Evolutionary conservation across 1,140 invertebrate genomes (phyloP), one percentile per base, ranked within the genome.

Genomic region (Proctacanthus coquilletti): DNA sequence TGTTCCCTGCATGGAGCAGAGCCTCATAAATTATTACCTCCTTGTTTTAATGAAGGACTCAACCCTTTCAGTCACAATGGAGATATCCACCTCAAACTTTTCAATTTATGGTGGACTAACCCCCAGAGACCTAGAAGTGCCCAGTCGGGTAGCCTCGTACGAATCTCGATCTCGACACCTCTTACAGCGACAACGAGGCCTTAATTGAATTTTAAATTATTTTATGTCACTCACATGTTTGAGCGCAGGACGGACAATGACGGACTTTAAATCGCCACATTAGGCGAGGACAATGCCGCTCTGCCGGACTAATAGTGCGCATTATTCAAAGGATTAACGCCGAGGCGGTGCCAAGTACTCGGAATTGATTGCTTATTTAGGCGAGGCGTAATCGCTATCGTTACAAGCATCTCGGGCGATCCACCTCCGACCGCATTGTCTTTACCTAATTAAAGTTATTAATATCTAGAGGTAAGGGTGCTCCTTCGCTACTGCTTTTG

Each of bases 181-280:
- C n/a, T n/a, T n/a, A n/a, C n/a, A n/a, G n/a, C n/a, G n/a, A n/a
- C n/a, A n/a, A n/a, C n/a, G n/a, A n/a, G n/a, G n/a, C n/a, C 23
- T 27, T 27, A 27, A 27, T 27, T 27, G 23, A 27, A 27, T 27
- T 27, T 27, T 27, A 27, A 27, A 27, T 27, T 27, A 27, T 27
- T 27, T 27, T 27, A 27, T 27, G 23, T 27, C 13, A 27, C 23
- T 27, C 23, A 27, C 23, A 27, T 27, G 23, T 13, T 27, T 27
- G 23, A 27, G 23, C 23, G 23, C 23, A 9, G 23, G 23, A n/a
- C n/a, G n/a, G n/a, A 27, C 23, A 27, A 27, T 27, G 23, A n/a
- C n/a, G 23, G 23, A 8, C 8, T 13, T 13, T 13, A 27, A 27
- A 27, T 27, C 23, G 23, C 23, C 23, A 27, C 23, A 27, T 27